Conservation (phyloP, 1,140 invertebrate species). For the Berghia stephanieae region DNA sequence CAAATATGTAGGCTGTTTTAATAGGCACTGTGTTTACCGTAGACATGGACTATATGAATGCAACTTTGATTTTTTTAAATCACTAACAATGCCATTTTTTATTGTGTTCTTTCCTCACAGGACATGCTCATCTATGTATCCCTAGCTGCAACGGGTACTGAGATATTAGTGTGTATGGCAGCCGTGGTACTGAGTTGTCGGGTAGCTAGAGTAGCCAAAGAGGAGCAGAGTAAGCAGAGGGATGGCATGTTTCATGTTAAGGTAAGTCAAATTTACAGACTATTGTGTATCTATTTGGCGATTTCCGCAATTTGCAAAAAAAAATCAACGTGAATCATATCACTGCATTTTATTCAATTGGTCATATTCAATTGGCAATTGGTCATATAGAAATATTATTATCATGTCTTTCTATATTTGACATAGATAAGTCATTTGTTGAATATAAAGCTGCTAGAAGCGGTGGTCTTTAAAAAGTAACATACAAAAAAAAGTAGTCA, state of each 20-base stretch:
- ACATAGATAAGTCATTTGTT: too few relatives aligned
- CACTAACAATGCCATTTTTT: too few relatives aligned
- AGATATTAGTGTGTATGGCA: conserved; percentile 64
- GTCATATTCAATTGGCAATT: background rate
- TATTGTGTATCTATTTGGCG: conserved; percentile 50
- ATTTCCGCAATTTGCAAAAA: conserved; percentile 3
- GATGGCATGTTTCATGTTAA: conserved; percentile 67
- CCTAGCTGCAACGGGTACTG: conserved; percentile 57
- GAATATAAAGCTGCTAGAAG: background rate
- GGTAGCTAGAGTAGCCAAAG: conserved; percentile 63
- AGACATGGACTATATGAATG: too few relatives aligned
- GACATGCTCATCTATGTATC: conserved; percentile 66
- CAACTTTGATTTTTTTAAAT: too few relatives aligned
- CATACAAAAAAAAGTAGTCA: too few relatives aligned
- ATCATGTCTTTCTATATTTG: background rate
- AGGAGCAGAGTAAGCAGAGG: conserved; percentile 63
- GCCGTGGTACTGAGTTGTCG: conserved; percentile 63
- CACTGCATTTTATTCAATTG: background rate
- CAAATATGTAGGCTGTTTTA: too few relatives aligned
- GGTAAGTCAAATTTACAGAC: conserved; percentile 63
- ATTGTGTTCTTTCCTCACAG: too few relatives aligned
- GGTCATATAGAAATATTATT: background rate
- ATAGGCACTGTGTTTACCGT: too few relatives aligned
- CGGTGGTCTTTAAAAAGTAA: too few relatives aligned
- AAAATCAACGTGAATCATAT: background rate